Percentiles rank a stretch among this genome's conserved stretches.
These are phyloP conservation scores for Incurvaria masculella DNA, from an alignment of 2,888 invertebrate genomes.

Conservation along the genomic window DNA sequence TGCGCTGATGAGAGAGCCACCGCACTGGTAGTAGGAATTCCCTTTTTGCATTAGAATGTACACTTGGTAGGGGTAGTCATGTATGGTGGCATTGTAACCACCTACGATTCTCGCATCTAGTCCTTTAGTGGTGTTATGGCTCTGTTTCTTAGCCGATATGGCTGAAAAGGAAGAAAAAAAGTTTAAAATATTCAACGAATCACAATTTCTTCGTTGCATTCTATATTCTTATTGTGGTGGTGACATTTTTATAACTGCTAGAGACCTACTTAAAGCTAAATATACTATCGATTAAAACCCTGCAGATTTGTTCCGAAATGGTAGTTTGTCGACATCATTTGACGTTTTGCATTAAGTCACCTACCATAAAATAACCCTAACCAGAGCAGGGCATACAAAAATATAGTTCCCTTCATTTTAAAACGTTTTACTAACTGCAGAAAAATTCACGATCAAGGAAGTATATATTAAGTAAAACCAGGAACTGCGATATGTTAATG, in stretches of 20 bases:
- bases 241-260: no score
- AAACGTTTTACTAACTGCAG: not conserved
- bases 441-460: no score
- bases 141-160: constrained; percentile 23
- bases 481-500: no score
- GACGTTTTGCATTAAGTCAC: not conserved
- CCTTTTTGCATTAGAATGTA: constrained; percentile 32
- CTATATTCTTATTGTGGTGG: no score
- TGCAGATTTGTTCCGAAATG: no score
- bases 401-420: not conserved
- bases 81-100: constrained; percentile 33
- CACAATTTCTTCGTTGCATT: no score
- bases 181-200: constrained; percentile 1
- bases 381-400: not conserved
- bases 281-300: no score
- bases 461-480: no score
- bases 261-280: no score
- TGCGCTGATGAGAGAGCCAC: constrained; percentile 39
- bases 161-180: no score
- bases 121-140: constrained; percentile 10
- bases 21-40: constrained; percentile 33
- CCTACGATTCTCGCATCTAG: constrained; percentile 35
- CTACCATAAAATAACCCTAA: not conserved
- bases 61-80: constrained; percentile 36
- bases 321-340: not conserved